Evolutionary conservation across 2,797 vertebrate species (phyloP).

Genomic region (Ctenochaetus hawaiiensis): DNA sequence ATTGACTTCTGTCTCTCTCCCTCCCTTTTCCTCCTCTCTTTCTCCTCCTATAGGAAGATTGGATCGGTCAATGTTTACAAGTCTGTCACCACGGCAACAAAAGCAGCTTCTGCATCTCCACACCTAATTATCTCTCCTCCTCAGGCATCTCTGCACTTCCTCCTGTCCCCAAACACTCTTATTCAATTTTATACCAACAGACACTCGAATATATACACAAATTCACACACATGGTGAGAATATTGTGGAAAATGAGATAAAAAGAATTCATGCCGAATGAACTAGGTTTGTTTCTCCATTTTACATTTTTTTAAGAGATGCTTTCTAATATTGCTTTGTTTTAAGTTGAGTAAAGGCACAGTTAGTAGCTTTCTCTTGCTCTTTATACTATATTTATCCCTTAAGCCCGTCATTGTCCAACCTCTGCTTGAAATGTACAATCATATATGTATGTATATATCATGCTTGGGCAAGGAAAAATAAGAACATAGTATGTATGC

Average conservation of each 20-base stretch:
- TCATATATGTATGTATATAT: no score
- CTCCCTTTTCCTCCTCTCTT: conserved; percentile 15
- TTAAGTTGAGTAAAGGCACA: conserved; percentile 10
- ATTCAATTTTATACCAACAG: conserved; percentile 28
- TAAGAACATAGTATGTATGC: no score
- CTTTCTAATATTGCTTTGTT: conserved; percentile 26
- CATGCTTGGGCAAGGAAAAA: no score
- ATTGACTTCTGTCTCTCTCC: conserved; percentile 59
- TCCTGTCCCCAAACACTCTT: conserved; percentile 49
- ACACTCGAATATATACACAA: conserved; percentile 16
- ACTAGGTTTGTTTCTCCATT: conserved; percentile 10
- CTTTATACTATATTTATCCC: no score
- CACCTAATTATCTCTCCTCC: conserved; percentile 74
- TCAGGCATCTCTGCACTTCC: conserved; percentile 59
- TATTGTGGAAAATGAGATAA: conserved; percentile 41
- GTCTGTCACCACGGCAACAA: conserved; percentile 66
- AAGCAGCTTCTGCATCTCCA: conserved; percentile 48
- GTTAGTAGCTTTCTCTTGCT: neutral
- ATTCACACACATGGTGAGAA: conserved; percentile 25
- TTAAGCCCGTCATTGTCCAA: no score
- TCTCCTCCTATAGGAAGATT: conserved; percentile 49
- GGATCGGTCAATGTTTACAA: conserved; percentile 69
- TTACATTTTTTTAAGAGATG: conserved; percentile 15
- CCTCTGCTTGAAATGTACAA: no score
- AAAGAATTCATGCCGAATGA: conserved; percentile 30